Evolutionary conservation across 2,888 invertebrate species (phyloP).

Genomic region (Notodonta dromedarius): DNA sequence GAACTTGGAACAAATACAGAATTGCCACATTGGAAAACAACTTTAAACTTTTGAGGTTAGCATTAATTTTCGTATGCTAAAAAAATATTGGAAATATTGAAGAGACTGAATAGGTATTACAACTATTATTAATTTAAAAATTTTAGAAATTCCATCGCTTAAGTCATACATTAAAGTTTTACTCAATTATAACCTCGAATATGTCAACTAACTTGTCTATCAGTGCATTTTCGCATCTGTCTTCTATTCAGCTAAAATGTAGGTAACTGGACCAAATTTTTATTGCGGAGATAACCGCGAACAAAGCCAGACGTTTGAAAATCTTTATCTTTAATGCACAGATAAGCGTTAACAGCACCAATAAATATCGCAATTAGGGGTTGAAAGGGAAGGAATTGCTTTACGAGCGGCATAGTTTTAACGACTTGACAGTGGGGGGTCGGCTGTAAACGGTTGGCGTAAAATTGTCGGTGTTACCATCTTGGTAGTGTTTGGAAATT

Average conservation of each 20-base stretch:
- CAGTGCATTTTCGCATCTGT: not conserved
- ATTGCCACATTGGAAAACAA: too few species aligned
- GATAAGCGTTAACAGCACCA: slow-evolving; percentile 60
- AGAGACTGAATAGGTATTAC: too few species aligned
- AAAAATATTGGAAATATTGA: too few species aligned
- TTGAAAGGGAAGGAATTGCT: slow-evolving; percentile 45
- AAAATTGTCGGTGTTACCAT: slow-evolving; percentile 20
- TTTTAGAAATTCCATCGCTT: too few species aligned
- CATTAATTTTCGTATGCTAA: too few species aligned
- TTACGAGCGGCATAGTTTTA: slow-evolving; percentile 46
- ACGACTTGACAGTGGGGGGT: slow-evolving; percentile 38
- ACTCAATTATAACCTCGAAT: too few species aligned
- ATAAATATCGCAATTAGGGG: slow-evolving; percentile 67
- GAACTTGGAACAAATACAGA: not conserved
- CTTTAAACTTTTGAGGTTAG: too few species aligned
- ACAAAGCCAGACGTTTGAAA: slow-evolving; percentile 44
- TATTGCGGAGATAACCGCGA: slow-evolving; percentile 36
- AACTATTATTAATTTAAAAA: too few species aligned
- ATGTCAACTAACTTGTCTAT: not conserved
- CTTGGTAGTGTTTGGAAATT: slow-evolving; percentile 18
- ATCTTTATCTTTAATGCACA: slow-evolving; percentile 44
- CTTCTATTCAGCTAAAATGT: not conserved
- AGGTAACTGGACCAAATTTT: slow-evolving; percentile 29
- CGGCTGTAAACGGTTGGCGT: slow-evolving; percentile 23
- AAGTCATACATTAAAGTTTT: too few species aligned